Evolutionary conservation across 1,140 invertebrate species (phyloP), one percentile per base, ranked within the genome.

Genomic region (Drosophila hydei): DNA sequence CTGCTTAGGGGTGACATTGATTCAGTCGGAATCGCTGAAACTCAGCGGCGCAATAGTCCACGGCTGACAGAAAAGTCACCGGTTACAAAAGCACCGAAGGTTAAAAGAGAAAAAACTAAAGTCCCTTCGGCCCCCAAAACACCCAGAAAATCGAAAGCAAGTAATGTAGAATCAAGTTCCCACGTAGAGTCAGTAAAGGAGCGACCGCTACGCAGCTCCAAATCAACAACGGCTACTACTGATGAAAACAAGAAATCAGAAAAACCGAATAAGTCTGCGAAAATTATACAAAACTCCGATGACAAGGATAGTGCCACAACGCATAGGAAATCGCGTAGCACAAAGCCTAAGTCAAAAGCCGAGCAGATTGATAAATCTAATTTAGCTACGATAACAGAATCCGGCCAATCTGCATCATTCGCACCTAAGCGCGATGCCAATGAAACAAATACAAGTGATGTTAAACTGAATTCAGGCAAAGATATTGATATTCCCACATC

Each of bases 11-110:
- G 21, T 5, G 64, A 75, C 3, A 12, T 47, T 9, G 14, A 40
- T 25, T 4, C 19, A 3, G 11, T 36, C 4, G 43, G 65, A 25
- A 38, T 14, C 4, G 27, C 40, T 11, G 55, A 75, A 18, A 0
- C 40, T 4, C 21, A 40, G 6, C 23, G 42, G n/a, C 58, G 61
- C 14, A 77, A 18, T 25, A 79, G 78, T 16, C 71, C 76, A 0
- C 58, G 76, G 11, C 2, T 79, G 0, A 45, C 56, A 1, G 47
- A 52, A 19, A 74, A 25, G 14, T 79, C 76, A 9, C 40, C 76
- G 0, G 33, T 21, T 2, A 55, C 42, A 21, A 56, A 23, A 51
- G 25, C 12, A 12, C 25, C 33, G 5, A 62, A 38, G 18, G n/a
- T 9, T 21, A 30, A 42, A 4, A 42, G 14, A 2, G 30, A 25